Conservation (phyloP, 2,888 invertebrate genomes). For the Pyrgus malvae region DNA sequence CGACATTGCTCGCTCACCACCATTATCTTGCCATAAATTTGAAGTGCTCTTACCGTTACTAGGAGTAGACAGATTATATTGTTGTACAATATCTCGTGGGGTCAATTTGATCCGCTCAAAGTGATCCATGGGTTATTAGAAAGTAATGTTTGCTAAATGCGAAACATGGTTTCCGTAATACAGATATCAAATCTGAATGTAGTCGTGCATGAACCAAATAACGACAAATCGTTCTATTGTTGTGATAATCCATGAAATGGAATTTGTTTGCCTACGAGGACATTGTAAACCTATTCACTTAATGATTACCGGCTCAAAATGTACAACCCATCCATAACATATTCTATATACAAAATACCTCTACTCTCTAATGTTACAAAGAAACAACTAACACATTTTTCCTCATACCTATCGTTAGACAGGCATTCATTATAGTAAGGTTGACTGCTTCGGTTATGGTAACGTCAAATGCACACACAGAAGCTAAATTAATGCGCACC, state of each 20-base stretch:
- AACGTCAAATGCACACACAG: no score
- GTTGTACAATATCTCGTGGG: slow-evolving; percentile 43
- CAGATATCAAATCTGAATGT: slow-evolving; percentile 36
- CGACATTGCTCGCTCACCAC: slow-evolving; percentile 31
- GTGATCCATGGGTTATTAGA: slow-evolving; percentile 50
- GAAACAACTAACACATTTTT: no score
- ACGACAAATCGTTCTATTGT: slow-evolving; percentile 19
- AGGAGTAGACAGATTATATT: slow-evolving; percentile 47
- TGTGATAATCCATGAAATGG: slow-evolving; percentile 31
- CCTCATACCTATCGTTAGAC: no score
- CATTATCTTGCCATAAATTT: slow-evolving; percentile 49
- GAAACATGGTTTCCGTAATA: slow-evolving; percentile 41
- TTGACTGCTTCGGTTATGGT: no score
- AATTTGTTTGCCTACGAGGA: not conserved
- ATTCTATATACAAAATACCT: no score
- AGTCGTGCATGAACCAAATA: slow-evolving; percentile 37
- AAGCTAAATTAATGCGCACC: no score
- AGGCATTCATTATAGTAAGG: no score
- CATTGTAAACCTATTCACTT: not conserved
- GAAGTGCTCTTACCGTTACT: slow-evolving; percentile 49
- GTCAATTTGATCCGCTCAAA: slow-evolving; percentile 49
- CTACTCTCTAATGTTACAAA: no score
- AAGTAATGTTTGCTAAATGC: slow-evolving; percentile 46
- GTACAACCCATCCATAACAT: no score
- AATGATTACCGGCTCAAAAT: not conserved